Conservation (phyloP, 2,113 vertebrate genomes). For the Oreochromis spilurus region DNA sequence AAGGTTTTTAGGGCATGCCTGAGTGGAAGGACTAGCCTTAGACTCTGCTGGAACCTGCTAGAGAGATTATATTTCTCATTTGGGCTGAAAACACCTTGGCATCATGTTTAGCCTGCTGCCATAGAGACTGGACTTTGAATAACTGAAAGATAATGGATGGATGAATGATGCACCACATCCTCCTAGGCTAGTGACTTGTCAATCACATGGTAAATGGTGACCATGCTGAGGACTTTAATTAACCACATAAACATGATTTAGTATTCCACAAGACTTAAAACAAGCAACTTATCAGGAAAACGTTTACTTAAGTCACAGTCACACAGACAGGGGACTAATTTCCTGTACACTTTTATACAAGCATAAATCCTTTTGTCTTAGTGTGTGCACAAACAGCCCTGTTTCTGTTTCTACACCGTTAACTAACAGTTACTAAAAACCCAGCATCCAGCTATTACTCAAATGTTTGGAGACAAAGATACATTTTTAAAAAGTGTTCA, state of each 20-base stretch:
- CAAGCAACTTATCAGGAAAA: neutral
- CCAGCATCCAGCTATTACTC: neutral
- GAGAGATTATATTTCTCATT: too few relatives aligned
- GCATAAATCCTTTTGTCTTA: neutral
- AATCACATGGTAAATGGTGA: neutral
- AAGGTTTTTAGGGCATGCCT: too few relatives aligned
- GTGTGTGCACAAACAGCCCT: neutral
- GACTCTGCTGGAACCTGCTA: too few relatives aligned
- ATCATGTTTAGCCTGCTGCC: too few relatives aligned
- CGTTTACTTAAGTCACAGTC: too few relatives aligned
- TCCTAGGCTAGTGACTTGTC: neutral
- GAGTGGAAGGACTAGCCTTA: too few relatives aligned
- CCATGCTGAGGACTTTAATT: neutral
- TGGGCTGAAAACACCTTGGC: too few relatives aligned
- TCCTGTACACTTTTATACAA: neutral
- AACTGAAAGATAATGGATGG: too few relatives aligned
- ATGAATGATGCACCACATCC: neutral
- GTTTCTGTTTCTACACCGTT: neutral
- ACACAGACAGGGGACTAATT: neutral
- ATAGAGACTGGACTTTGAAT: too few relatives aligned
- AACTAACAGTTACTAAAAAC: neutral
- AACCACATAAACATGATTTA: neutral
- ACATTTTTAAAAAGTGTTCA: neutral
- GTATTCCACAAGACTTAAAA: neutral
- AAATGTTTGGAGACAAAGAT: neutral